Percentiles rank a stretch among this genome's conserved stretches.
These are phyloP conservation scores for Maconellicoccus hirsutus DNA, from an alignment of 1,140 invertebrate genomes.

Conservation along the genomic window DNA sequence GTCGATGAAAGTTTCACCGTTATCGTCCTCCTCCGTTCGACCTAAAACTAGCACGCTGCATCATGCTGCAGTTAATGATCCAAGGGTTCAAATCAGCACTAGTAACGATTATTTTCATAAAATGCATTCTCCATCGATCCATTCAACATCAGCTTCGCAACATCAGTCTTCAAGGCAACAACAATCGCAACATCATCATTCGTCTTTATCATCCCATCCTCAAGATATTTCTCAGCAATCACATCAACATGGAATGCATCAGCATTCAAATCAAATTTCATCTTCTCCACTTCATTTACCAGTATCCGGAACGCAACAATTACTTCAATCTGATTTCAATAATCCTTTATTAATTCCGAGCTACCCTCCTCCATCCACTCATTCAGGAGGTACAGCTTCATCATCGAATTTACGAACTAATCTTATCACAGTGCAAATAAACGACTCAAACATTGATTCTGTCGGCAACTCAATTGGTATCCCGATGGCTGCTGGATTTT, in stretches of 20 bases:
- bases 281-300: background rate
- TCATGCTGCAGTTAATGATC: constrained; percentile 25
- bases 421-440: constrained; percentile 27
- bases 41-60: constrained; percentile 21
- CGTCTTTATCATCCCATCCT: background rate
- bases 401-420: constrained; percentile 24
- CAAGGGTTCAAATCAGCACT: constrained; percentile 21
- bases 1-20: background rate
- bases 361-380: background rate
- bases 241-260: background rate
- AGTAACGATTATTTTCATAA: constrained; percentile 16
- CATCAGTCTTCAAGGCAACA: background rate
- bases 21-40: constrained; percentile 2
- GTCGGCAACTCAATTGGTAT: background rate
- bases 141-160: background rate
- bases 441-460: constrained; percentile 23
- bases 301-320: background rate
- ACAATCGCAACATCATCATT: constrained; percentile 9
- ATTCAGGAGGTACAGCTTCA: background rate
- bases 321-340: background rate
- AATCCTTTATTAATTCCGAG: background rate
- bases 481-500: constrained; percentile 21
- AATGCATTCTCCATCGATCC: background rate
- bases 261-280: background rate
- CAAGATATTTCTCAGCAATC: background rate